Conservation (phyloP, 2,888 invertebrate genomes). For the Sinotaia quadrata region DNA sequence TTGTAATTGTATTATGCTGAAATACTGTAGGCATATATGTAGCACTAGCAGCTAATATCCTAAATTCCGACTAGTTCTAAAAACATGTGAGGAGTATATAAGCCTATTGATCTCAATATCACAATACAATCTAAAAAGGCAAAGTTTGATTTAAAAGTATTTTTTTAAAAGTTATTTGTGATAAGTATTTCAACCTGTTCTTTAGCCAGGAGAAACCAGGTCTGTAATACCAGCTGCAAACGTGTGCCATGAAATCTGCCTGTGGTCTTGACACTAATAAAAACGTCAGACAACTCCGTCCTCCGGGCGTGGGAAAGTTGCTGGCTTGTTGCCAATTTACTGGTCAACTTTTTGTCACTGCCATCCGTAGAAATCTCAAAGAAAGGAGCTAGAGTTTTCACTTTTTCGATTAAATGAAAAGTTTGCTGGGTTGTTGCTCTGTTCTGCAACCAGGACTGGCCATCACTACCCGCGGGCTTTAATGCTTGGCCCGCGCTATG, state of each 20-base stretch:
- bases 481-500: not conserved
- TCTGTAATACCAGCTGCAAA: slow-evolving; percentile 89
- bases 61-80: no score
- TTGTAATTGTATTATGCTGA: no score
- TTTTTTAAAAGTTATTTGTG: not conserved
- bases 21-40: no score
- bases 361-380: no score
- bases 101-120: no score
- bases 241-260: slow-evolving; percentile 88
- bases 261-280: slow-evolving; percentile 96
- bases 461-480: not conserved
- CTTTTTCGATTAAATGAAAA: no score
- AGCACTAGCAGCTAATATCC: no score
- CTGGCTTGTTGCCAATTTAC: slow-evolving; percentile 15
- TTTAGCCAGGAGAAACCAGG: slow-evolving; percentile 94
- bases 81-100: no score
- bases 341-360: slow-evolving; percentile 14
- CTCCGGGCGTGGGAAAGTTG: slow-evolving; percentile 9
- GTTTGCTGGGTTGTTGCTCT: no score
- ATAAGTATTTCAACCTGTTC: slow-evolving; percentile 80
- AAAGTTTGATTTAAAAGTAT: no score
- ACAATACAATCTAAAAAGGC: no score
- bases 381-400: no score
- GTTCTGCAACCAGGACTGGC: not conserved
- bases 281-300: slow-evolving; percentile 79